Percentiles rank a stretch among this genome's conserved stretches.
These are phyloP conservation scores for Cuculus canorus DNA, from an alignment of 2,797 vertebrate species.

Conservation along the genomic window DNA sequence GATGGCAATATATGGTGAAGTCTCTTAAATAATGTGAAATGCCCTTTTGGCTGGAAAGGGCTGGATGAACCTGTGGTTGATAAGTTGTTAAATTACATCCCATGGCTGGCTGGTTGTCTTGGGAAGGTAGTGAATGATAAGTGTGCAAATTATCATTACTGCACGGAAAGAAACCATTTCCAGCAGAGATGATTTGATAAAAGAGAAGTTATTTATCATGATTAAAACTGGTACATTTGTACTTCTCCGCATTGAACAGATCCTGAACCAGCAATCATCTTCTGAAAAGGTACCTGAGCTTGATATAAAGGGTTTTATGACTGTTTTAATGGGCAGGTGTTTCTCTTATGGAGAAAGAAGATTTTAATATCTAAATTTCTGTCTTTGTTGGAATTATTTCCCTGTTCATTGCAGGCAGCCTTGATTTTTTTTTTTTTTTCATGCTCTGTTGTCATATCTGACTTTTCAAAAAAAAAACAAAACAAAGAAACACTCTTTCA, in stretches of 20 bases:
- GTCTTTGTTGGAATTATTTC: slow-evolving; percentile 5
- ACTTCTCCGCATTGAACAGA: slow-evolving; percentile 33
- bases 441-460: neutral
- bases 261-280: slow-evolving; percentile 34
- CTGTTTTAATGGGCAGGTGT: neutral
- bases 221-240: slow-evolving; percentile 58
- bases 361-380: neutral
- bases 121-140: slow-evolving; percentile 38
- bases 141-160: slow-evolving; percentile 32
- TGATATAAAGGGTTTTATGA: slow-evolving; percentile 29
- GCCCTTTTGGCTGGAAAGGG: slow-evolving; percentile 60
- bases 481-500: neutral
- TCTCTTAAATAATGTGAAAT: slow-evolving; percentile 62
- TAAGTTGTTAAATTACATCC: slow-evolving; percentile 68
- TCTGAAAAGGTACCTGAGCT: slow-evolving; percentile 16
- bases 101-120: slow-evolving; percentile 57
- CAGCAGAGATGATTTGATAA: slow-evolving; percentile 64
- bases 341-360: slow-evolving; percentile 4
- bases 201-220: slow-evolving; percentile 64
- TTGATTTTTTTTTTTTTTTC: neutral
- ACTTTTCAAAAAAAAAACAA: neutral
- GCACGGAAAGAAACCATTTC: slow-evolving; percentile 22
- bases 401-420: neutral
- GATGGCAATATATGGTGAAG: slow-evolving; percentile 52
- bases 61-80: slow-evolving; percentile 44